A percentile compares a stretch with the other conserved stretches of the same genome.
These are phyloP conservation scores for Atta colombica DNA, from an alignment of 1,140 invertebrate genomes.

Conservation along the genomic window DNA sequence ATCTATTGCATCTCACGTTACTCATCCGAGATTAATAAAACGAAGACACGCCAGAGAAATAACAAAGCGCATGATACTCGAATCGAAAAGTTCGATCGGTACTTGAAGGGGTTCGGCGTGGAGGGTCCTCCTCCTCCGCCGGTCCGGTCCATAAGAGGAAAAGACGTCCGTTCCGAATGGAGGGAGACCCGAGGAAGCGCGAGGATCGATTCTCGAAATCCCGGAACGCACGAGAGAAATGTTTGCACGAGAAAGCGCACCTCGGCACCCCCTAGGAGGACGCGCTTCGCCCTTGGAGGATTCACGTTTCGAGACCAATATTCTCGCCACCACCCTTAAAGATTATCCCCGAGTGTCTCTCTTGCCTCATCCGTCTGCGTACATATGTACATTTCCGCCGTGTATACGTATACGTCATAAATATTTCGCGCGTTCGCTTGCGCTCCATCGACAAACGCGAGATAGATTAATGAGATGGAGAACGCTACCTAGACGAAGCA, in stretches of 20 bases:
- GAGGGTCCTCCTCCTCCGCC: slow-evolving; percentile 29
- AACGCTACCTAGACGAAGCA: slow-evolving; percentile 25
- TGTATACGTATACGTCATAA: slow-evolving; percentile 7
- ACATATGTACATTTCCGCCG: not conserved
- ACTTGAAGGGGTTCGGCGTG: slow-evolving; percentile 33
- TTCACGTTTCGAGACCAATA: slow-evolving; percentile 60
- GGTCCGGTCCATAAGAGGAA: slow-evolving; percentile 19
- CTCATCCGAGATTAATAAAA: slow-evolving; percentile 46
- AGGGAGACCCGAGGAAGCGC: slow-evolving; percentile 26
- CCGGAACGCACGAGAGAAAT: slow-evolving; percentile 64
- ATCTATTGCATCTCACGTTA: slow-evolving; percentile 42
- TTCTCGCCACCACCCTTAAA: slow-evolving; percentile 38
- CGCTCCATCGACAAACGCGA: slow-evolving; percentile 41
- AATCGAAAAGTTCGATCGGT: slow-evolving; percentile 48
- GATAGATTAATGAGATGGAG: slow-evolving; percentile 47
- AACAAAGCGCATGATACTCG: slow-evolving; percentile 41
- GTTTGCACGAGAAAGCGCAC: slow-evolving; percentile 71
- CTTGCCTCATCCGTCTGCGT: slow-evolving; percentile 43
- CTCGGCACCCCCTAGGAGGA: slow-evolving; percentile 67
- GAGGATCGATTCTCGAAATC: slow-evolving; percentile 63
- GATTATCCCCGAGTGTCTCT: slow-evolving; percentile 28
- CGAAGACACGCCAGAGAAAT: slow-evolving; percentile 9
- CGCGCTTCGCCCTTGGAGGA: slow-evolving; percentile 62
- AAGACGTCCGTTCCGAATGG: slow-evolving; percentile 19
- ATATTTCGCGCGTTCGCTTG: slow-evolving; percentile 42